Base-by-base conservation (phyloP, 2,113 vertebrate genomes). In the Eudyptes chrysolophus region DNA sequence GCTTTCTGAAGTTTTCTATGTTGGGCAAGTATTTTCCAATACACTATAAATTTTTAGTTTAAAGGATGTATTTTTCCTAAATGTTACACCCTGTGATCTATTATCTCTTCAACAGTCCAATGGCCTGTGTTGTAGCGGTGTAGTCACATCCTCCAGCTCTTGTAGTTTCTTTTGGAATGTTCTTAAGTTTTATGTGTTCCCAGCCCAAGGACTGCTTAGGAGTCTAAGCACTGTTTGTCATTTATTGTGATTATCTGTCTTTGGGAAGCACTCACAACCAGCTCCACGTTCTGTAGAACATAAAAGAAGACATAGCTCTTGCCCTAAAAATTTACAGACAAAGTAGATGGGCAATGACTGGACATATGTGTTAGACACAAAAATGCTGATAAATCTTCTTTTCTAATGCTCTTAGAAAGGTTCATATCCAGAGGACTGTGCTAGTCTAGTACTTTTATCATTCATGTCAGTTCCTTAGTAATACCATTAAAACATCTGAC, bases 311-410 rank as follows among this genome's bases (percentile, higher is more conserved):
- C 4, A 11, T 4, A 54, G 20, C 7, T 44, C 16, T 85, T 68
- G 14, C 10, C 16, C 32, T 61, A 80, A 80, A 65, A 42, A 18
- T 36, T 64, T 92, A n/a, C 27, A 68, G 18, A 68, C 21, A 25
- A 81, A 82, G 32, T 82, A 40, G 16, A 44, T 7, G 11, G 5
- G 6, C 21, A 66, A 13, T n/a, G 34, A 76, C 21, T 75, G 40
- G 38, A 32, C 15, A 18, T 42, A 62, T 0, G 4, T 0, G 0
- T 69, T 52, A 75, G 38, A 68, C 21, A 69, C 5, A 52, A 55
- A 85, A 79, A 60, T 64, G 10, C 9, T n/a, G 16, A 64, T 25
- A 75, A 71, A n/a, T 14, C 40, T 44, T 79, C 13, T n/a, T 71
- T 78, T 48, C 16, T 66, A 49, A n/a, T 75, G 14, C 7, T 44